A percentile compares a stretch with the other conserved stretches of the same genome.
These are phyloP conservation scores for Apamea crenata DNA, from an alignment of 2,888 invertebrate species.

Conservation along the genomic window DNA sequence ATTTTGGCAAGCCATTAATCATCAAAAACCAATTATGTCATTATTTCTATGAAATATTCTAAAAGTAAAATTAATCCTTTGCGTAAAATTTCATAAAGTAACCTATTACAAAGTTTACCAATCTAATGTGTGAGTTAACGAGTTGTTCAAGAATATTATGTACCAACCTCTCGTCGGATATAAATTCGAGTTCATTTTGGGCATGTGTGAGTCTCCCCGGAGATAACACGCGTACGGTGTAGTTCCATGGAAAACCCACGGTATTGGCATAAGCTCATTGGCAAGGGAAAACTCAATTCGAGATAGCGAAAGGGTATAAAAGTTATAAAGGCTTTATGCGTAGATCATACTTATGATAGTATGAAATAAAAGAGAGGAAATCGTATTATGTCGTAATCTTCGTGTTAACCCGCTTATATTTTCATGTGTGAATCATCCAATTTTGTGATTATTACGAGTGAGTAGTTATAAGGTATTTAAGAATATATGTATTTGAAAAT, in stretches of 20 bases:
- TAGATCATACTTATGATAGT: slow-evolving; percentile 55
- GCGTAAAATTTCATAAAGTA: slow-evolving; percentile 21
- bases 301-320: slow-evolving; percentile 58
- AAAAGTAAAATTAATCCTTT: slow-evolving; percentile 19
- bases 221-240: slow-evolving; percentile 37
- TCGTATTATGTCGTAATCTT: slow-evolving; percentile 34
- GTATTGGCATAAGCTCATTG: slow-evolving; percentile 58
- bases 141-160: slow-evolving; percentile 30
- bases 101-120: slow-evolving; percentile 42
- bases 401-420: slow-evolving; percentile 21
- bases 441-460: not conserved
- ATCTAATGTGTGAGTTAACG: slow-evolving; percentile 46
- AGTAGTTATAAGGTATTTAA: not conserved
- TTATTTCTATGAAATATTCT: slow-evolving; percentile 24
- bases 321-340: slow-evolving; percentile 50
- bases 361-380: slow-evolving; percentile 39
- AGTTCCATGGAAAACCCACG: slow-evolving; percentile 40
- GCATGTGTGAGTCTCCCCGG: slow-evolving; percentile 25
- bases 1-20: not conserved
- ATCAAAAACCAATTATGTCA: slow-evolving; percentile 5
- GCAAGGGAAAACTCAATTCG: slow-evolving; percentile 53
- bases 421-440: not conserved
- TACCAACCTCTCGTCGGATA: slow-evolving; percentile 23
- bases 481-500: not conserved
- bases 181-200: slow-evolving; percentile 29